These are phyloP conservation scores for Caenorhabditis doughertyi DNA, from an alignment of 2,888 invertebrate species.

Conservation along the genomic window DNA sequence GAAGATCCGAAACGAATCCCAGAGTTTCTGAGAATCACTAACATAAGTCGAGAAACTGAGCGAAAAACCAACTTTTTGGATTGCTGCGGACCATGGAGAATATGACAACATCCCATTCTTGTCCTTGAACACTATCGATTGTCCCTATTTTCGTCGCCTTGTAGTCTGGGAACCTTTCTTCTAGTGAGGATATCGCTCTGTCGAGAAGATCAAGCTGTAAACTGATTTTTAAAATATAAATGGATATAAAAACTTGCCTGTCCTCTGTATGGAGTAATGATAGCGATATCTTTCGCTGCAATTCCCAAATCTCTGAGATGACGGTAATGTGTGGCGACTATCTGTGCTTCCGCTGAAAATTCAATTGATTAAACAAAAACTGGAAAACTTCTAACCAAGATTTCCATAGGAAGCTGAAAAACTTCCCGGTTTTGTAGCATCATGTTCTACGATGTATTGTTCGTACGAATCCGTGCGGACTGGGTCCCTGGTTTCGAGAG, in stretches of 20 bases:
- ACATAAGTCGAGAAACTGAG: background rate
- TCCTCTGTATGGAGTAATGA: constrained; percentile 47
- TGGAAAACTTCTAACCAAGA: background rate
- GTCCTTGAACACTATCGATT: constrained; percentile 47
- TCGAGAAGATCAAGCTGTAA: background rate
- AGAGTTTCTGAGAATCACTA: constrained; percentile 17
- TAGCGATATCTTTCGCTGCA: background rate
- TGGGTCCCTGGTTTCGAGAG: background rate
- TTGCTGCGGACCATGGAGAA: constrained; percentile 41
- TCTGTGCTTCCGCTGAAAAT: constrained; percentile 19
- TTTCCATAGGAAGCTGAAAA: background rate
- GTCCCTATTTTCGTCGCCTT: constrained; percentile 24
- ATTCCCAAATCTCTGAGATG: background rate
- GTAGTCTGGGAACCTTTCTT: background rate
- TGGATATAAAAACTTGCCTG: constrained; percentile 5
- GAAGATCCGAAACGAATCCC: constrained; percentile 32
- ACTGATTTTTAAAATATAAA: background rate
- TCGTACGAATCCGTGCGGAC: background rate
- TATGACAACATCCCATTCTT: constrained; percentile 47
- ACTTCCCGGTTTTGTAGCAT: background rate
- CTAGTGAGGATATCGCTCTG: background rate
- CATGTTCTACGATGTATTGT: background rate
- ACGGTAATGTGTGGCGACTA: constrained; percentile 4
- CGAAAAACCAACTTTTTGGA: constrained; percentile 20
- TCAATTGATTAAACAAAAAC: background rate